These are phyloP conservation scores for Polymixis lichenea DNA, from an alignment of 2,888 invertebrate species.

Conservation along the genomic window DNA sequence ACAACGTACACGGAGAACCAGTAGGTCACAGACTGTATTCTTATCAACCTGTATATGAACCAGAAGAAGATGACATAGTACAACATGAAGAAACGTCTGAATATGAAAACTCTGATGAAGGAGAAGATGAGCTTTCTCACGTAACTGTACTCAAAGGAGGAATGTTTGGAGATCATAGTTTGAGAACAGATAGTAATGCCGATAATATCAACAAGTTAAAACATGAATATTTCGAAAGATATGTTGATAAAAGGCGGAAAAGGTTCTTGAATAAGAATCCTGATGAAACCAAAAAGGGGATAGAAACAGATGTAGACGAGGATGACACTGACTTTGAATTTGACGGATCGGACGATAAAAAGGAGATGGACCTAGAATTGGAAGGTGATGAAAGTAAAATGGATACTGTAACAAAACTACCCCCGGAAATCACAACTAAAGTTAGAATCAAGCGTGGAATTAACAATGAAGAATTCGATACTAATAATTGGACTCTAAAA, in stretches of 20 bases:
- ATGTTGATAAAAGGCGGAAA: slow-evolving; percentile 85
- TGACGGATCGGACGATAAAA: slow-evolving; percentile 72
- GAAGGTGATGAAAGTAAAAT: slow-evolving; percentile 73
- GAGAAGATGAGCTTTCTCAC: slow-evolving; percentile 79
- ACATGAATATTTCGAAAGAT: slow-evolving; percentile 87
- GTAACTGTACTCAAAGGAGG: slow-evolving; percentile 87
- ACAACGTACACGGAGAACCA: slow-evolving; percentile 88
- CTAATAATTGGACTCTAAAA: slow-evolving; percentile 74
- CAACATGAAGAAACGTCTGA: slow-evolving; percentile 80
- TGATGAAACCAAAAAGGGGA: slow-evolving; percentile 74
- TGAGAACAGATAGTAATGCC: slow-evolving; percentile 69
- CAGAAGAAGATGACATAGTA: slow-evolving; percentile 83
- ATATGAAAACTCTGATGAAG: slow-evolving; percentile 78
- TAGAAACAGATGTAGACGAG: slow-evolving; percentile 73
- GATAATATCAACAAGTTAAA: slow-evolving; percentile 84
- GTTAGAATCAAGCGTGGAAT: slow-evolving; percentile 79
- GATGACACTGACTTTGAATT: slow-evolving; percentile 73
- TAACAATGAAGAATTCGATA: slow-evolving; percentile 76
- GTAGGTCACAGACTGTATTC: slow-evolving; percentile 87
- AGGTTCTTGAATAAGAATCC: slow-evolving; percentile 80
- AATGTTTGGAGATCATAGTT: slow-evolving; percentile 77
- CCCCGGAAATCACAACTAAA: slow-evolving; percentile 65
- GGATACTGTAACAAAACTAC: slow-evolving; percentile 58
- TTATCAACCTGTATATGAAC: slow-evolving; percentile 88
- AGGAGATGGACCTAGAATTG: slow-evolving; percentile 73